Evolutionary conservation across 2,113 vertebrate species (phyloP).

Genomic region (Engystomops pustulosus): DNA sequence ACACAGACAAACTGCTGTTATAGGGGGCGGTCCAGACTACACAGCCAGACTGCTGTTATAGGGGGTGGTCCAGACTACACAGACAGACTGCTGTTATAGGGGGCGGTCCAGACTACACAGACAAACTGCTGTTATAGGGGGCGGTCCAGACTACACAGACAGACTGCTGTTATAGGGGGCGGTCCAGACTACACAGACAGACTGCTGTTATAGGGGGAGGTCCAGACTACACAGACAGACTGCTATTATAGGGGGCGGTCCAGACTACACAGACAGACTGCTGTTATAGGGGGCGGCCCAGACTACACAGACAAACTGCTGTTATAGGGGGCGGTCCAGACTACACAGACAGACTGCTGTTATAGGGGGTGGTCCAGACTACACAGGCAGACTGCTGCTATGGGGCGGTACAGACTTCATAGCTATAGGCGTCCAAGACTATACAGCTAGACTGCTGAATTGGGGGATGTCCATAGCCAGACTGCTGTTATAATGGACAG

Average conservation of each 20-base stretch:
- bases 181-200: not conserved
- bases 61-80: not conserved
- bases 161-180: not conserved
- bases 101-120: not conserved
- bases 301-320: not conserved
- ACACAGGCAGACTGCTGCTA: not conserved
- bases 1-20: not conserved
- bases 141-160: not conserved
- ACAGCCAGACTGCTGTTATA: slow-evolving; percentile 14
- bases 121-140: not conserved
- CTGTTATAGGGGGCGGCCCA: not conserved
- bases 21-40: not conserved
- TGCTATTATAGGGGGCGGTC: not conserved
- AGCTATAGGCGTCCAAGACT: not conserved
- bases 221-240: slow-evolving; percentile 1
- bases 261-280: slow-evolving; percentile 1
- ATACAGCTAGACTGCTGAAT: not conserved
- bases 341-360: not conserved
- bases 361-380: not conserved
- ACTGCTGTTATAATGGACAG: too few relatives aligned
- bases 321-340: not conserved
- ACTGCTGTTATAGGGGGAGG: not conserved
- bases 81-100: not conserved
- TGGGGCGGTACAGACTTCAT: not conserved
- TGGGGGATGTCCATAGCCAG: too few relatives aligned